phyloP scores from a whole-genome alignment of 2,888 invertebrate genomes.

The Cristatella mucedo region DNA sequence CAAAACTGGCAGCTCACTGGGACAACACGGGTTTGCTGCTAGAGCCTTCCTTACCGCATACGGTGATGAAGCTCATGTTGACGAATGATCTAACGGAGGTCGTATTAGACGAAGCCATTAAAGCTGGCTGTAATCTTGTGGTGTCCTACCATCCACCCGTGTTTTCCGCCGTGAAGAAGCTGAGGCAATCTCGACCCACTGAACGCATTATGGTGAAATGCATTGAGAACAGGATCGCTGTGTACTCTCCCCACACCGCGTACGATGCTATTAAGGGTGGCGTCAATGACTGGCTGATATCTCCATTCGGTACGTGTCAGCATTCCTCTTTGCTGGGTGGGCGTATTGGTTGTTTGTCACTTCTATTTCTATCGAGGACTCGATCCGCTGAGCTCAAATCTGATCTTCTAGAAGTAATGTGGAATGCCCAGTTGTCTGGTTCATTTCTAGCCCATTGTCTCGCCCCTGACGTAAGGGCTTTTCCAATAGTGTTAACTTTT shows the following conservation, averaged over 20 bases:
- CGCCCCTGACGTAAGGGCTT: too few species aligned
- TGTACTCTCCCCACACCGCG: slow-evolving; percentile 82
- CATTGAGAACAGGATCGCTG: slow-evolving; percentile 63
- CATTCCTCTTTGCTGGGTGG: too few species aligned
- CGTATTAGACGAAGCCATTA: slow-evolving; percentile 60
- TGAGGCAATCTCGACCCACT: slow-evolving; percentile 52
- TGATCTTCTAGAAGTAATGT: too few species aligned
- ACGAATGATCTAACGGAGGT: slow-evolving; percentile 83
- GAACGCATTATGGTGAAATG: slow-evolving; percentile 63
- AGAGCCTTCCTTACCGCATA: slow-evolving; percentile 50
- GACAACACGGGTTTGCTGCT: slow-evolving; percentile 84
- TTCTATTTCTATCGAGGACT: too few species aligned
- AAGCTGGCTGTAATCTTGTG: slow-evolving; percentile 55
- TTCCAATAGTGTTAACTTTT: too few species aligned
- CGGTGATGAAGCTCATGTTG: slow-evolving; percentile 49
- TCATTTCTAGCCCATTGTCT: too few species aligned
- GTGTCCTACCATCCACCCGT: slow-evolving; percentile 91
- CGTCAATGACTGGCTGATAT: slow-evolving; percentile 81
- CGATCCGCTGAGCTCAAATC: too few species aligned
- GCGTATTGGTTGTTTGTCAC: too few species aligned
- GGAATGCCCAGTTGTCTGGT: too few species aligned
- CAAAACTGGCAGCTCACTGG: slow-evolving; percentile 58
- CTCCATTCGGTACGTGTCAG: slow-evolving; percentile 46
- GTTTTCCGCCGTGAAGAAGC: slow-evolving; percentile 62
- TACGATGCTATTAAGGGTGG: slow-evolving; percentile 70